Base-by-base conservation (phyloP, 1,140 invertebrate species). In the Heliconius nattereri region DNA sequence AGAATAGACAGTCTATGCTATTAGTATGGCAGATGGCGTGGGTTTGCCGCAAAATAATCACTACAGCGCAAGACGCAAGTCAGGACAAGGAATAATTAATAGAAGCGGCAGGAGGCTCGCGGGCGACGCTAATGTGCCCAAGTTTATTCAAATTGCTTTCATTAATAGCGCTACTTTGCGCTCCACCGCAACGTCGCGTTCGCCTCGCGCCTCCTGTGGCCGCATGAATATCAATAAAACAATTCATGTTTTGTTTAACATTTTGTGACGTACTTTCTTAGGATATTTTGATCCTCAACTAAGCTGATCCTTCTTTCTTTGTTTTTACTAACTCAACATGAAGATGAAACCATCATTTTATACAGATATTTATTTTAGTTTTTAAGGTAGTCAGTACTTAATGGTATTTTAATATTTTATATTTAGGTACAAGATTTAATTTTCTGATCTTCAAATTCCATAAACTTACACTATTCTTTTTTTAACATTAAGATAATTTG, bases 61-160 rank as follows among this genome's bases (percentile, higher is more conserved):
- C 23, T 66, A 66, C 60, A 29, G 60, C 60, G 60, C 13, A 66
- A 29, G 60, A 66, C 60, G 60, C 60, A 66, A 29, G 60, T 66
- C 60, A 29, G 60, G 60, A 66, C 60, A 66, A 66, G 60, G n/a
- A 66, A 19, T 66, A 66, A 66, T 66, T 66, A 66, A 66, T 66
- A 66, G 60, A 11, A 29, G 60, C 60, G 26, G 60, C n/a, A 29
- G 60, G 23, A 66, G 60, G 20, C 54, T 35, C 71, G 77, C 77
- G 71, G 29, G 70, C 49, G 49, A 54, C 83, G 80, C 80, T 84
- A 84, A 84, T 82, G 83, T 84, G 78, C 78, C 57, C 80, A 84
- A 84, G 83, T 84, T 84, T 82, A 84, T 82, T 81, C 80, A 84
- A 84, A 84, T 84, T 84, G 83, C 80, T 79, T 84, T 84, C 83